phyloP scores from a whole-genome alignment of 2,797 vertebrate species.

The Danio tinwini region DNA sequence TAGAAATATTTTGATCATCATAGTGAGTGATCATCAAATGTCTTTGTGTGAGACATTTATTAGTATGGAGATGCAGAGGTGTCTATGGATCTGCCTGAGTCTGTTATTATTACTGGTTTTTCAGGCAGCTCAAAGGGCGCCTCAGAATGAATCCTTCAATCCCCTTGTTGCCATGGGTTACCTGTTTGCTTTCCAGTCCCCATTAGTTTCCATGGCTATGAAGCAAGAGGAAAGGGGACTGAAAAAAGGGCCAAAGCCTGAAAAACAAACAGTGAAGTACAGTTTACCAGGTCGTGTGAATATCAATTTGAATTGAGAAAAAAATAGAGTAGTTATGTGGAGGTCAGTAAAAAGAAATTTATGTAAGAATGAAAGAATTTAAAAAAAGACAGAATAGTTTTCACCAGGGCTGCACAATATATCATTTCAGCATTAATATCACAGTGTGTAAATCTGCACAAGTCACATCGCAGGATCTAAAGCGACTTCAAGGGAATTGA shows the following conservation, averaged over 20 bases:
- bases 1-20: no score
- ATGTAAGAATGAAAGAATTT: conserved; percentile 1
- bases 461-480: no score
- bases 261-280: conserved; percentile 60
- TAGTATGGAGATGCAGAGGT: conserved; percentile 10
- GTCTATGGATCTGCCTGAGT: conserved; percentile 37
- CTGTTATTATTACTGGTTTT: conserved; percentile 39
- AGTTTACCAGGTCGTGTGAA: conserved; percentile 52
- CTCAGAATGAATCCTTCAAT: conserved; percentile 45
- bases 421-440: no score
- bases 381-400: no score
- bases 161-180: conserved; percentile 60
- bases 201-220: conserved; percentile 57
- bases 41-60: neutral
- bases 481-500: no score
- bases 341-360: conserved; percentile 20
- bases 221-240: conserved; percentile 45
- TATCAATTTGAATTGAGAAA: conserved; percentile 53
- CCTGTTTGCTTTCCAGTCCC: conserved; percentile 53
- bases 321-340: conserved; percentile 25
- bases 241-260: conserved; percentile 50
- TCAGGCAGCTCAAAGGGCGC: conserved; percentile 54
- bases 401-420: no score
- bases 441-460: no score
- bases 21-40: no score